A percentile compares a stretch with the other conserved stretches of the same genome.
These are phyloP conservation scores for Drosophila anomelani DNA, from an alignment of 2,888 invertebrate genomes.

Conservation along the genomic window DNA sequence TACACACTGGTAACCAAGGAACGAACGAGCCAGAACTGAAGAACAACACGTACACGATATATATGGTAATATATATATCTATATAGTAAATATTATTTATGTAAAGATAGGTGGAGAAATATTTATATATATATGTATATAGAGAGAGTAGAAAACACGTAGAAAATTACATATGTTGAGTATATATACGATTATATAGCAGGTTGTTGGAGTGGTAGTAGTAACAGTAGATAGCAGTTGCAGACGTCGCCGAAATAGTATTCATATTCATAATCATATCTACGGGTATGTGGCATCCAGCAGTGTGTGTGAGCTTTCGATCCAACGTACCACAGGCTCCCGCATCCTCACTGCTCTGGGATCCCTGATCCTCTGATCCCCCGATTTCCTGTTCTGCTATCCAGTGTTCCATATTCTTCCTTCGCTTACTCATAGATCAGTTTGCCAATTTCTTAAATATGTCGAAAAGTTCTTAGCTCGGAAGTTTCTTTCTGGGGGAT, in stretches of 20 bases:
- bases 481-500: constrained; percentile 26
- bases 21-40: constrained; percentile 75
- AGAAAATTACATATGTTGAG: constrained; percentile 65
- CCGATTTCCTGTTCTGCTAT: not conserved
- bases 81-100: constrained; percentile 21
- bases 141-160: constrained; percentile 61
- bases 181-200: constrained; percentile 63
- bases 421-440: constrained; percentile 12
- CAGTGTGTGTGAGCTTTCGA: constrained; percentile 19
- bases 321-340: constrained; percentile 67
- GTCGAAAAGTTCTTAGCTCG: constrained; percentile 23
- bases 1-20: constrained; percentile 52
- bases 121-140: constrained; percentile 12
- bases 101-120: constrained; percentile 33
- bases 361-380: not conserved
- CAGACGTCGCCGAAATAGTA: constrained; percentile 59
- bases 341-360: constrained; percentile 1
- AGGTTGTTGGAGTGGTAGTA: constrained; percentile 56
- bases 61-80: constrained; percentile 19
- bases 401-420: not conserved
- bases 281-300: constrained; percentile 47
- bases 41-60: constrained; percentile 70
- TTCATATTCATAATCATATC: constrained; percentile 28
- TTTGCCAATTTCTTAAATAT: constrained; percentile 39
- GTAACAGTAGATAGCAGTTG: constrained; percentile 56